Evolutionary conservation across 1,140 invertebrate species (phyloP).

Genomic region (Eriosoma lanigerum): DNA sequence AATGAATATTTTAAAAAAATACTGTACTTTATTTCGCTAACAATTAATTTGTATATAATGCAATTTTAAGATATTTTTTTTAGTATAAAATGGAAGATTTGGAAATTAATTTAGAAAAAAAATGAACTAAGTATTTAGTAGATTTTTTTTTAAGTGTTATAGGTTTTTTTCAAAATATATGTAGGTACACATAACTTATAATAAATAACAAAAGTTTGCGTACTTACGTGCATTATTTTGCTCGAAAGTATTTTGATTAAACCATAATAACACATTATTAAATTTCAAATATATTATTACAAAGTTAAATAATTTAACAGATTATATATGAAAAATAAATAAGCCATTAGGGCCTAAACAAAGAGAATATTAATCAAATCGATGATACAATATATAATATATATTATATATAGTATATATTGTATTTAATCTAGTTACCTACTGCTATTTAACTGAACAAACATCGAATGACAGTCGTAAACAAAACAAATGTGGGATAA

Average conservation of each 20-base stretch:
- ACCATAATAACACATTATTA: constrained; percentile 13
- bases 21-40: constrained; percentile 42
- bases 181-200: constrained; percentile 23
- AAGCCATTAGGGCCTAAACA: constrained; percentile 19
- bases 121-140: constrained; percentile 14
- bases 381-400: not conserved
- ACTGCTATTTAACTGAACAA: constrained; percentile 27
- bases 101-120: constrained; percentile 45
- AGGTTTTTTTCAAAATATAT: constrained; percentile 15
- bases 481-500: constrained; percentile 26
- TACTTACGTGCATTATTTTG: not conserved
- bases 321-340: not conserved
- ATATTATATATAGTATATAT: not conserved
- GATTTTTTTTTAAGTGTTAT: constrained; percentile 21
- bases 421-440: constrained; percentile 1
- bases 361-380: not conserved
- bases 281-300: constrained; percentile 30
- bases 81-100: constrained; percentile 49
- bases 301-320: constrained; percentile 24
- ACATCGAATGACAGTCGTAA: not conserved
- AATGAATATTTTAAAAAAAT: constrained; percentile 44
- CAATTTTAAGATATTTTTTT: constrained; percentile 28
- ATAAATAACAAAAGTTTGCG: constrained; percentile 13
- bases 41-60: constrained; percentile 15
- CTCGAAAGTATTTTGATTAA: constrained; percentile 14